Base-by-base conservation (phyloP, 2,888 invertebrate genomes). In the Dioctria rufipes region DNA sequence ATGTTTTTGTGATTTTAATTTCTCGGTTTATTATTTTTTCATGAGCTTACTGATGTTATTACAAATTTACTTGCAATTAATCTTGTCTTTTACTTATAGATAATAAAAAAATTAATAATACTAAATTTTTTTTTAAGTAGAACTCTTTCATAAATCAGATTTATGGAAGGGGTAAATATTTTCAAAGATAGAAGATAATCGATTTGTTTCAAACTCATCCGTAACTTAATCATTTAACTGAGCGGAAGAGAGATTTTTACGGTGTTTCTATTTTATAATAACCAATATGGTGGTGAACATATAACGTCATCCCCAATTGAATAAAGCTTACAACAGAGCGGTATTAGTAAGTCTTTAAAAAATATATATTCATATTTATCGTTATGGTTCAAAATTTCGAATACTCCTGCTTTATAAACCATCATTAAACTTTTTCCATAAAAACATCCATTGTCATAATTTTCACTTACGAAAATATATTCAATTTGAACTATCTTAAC, bases 391-490 rank as follows among this genome's bases (percentile, higher is more conserved):
- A 37, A 65, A 9, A 71, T 8, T 71, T 71, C 54, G 51, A 51
- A 25, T 2, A 71, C 5, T 11, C 71, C 54, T 71, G 49, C 5
- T 54, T 54, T 54, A 54, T 71, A 71, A 71, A 71, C 2, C 71
- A 51, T 71, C 5, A 37, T n/a, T 2, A 25, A 9, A 37, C 3
- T 49, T 71, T 37, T 71, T 5, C 71, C 71, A 25, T 37, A 71
- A 37, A 71, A 71, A 11, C 25, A 54, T 25, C 25, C 71, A 11
- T 54, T 40, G 25, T 5, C 37, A 54, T 49, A 71, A 71, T 71
- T 71, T 25, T 25, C 40, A 4, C 51, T 25, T 4, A 71, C 5
- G 25, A 71, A 71, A 71, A 71, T 71, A n/a, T 54, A n/a, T 71
- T 71, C 25, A 9, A 71, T 71, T 71, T 71, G 13, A 37, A 71